These are phyloP conservation scores for Nebria ingens DNA, from an alignment of 1,140 invertebrate species.

Conservation along the genomic window DNA sequence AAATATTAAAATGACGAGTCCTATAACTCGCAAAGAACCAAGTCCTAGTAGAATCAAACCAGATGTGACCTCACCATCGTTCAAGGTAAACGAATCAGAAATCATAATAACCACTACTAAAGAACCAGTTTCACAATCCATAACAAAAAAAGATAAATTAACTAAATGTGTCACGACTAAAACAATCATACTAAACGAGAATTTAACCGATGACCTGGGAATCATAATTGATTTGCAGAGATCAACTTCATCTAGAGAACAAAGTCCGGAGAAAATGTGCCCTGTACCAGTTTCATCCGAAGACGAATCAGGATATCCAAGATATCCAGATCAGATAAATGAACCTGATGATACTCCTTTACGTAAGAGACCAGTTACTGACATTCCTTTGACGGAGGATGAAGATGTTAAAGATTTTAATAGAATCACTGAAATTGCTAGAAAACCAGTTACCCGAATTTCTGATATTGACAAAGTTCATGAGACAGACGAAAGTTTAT, in stretches of 20 bases:
- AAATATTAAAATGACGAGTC: constrained; percentile 15
- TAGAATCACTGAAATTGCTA: constrained; percentile 41
- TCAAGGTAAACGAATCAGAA: neutral
- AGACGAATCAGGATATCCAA: constrained; percentile 44
- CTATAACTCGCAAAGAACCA: neutral
- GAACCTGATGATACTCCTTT: constrained; percentile 53
- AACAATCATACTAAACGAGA: constrained; percentile 29
- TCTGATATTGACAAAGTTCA: constrained; percentile 27
- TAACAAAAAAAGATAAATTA: constrained; percentile 13
- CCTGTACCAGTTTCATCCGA: constrained; percentile 46
- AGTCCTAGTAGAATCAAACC: neutral
- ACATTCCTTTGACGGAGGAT: constrained; percentile 27
- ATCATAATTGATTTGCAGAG: constrained; percentile 52
- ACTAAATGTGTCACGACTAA: constrained; percentile 29
- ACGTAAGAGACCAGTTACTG: constrained; percentile 36
- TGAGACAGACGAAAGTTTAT: constrained; percentile 33
- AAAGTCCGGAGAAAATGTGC: constrained; percentile 53
- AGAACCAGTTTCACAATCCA: neutral
- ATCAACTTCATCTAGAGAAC: constrained; percentile 59
- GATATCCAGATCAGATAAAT: constrained; percentile 56
- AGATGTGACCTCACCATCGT: neutral
- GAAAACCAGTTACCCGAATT: constrained; percentile 30
- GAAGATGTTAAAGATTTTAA: constrained; percentile 32
- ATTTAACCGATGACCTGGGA: constrained; percentile 29
- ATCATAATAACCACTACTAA: constrained; percentile 18